Conservation (phyloP, 1,140 invertebrate species). For the Hesperophylax magnus region DNA sequence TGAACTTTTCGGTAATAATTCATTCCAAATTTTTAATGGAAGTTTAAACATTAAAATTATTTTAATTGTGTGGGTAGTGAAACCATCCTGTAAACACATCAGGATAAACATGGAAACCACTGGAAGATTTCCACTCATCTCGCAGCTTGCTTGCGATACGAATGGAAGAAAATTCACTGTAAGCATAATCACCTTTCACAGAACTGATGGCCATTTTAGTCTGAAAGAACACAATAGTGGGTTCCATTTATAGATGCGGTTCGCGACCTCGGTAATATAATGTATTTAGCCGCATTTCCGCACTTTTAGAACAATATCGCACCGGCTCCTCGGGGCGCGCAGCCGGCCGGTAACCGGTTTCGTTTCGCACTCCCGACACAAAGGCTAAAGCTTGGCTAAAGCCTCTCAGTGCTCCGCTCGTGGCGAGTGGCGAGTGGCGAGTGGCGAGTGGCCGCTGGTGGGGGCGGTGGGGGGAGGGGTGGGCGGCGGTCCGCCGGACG, state of each 20-base stretch:
- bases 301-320: slow-evolving; percentile 36
- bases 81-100: too few relatives aligned
- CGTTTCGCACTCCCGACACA: slow-evolving; percentile 41
- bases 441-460: slow-evolving; percentile 51
- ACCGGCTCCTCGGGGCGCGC: slow-evolving; percentile 16
- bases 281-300: slow-evolving; percentile 26
- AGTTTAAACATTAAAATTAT: too few relatives aligned
- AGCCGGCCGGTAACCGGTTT: slow-evolving; percentile 37
- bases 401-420: slow-evolving; percentile 62
- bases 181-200: slow-evolving; percentile 39
- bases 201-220: slow-evolving; percentile 48
- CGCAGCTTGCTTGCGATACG: not conserved
- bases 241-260: slow-evolving; percentile 38
- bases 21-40: too few relatives aligned
- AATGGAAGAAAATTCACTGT: slow-evolving; percentile 15
- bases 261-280: slow-evolving; percentile 18
- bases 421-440: slow-evolving; percentile 51
- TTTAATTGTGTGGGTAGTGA: too few relatives aligned
- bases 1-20: too few relatives aligned
- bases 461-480: slow-evolving; percentile 52
- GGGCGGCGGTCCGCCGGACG: slow-evolving; percentile 42
- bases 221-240: slow-evolving; percentile 39
- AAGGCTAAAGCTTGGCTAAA: slow-evolving; percentile 58
- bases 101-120: not conserved
- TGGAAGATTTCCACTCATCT: not conserved